Evolutionary conservation across 2,797 vertebrate genomes (phyloP).

Genomic region (Acanthurus leucopareius): DNA sequence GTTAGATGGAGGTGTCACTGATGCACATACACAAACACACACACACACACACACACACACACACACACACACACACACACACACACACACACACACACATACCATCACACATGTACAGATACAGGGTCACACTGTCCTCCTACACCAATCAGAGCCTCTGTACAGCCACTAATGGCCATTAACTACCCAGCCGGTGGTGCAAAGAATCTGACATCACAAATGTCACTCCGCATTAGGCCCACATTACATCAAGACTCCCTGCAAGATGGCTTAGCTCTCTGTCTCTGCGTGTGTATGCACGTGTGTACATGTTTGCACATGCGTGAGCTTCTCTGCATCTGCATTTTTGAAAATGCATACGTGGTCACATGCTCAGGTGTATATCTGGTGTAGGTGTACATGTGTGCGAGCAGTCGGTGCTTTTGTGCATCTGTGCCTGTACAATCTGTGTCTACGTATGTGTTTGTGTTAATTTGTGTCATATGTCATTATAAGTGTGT

Average conservation of each 20-base stretch:
- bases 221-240: slow-evolving; percentile 79
- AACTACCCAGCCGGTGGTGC: slow-evolving; percentile 82
- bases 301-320: slow-evolving; percentile 19
- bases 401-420: background rate
- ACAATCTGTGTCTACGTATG: background rate
- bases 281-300: slow-evolving; percentile 28
- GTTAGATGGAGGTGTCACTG: slow-evolving; percentile 40
- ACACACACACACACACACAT: slow-evolving; percentile 18
- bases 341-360: background rate
- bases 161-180: slow-evolving; percentile 78
- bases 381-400: background rate
- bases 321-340: background rate
- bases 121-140: slow-evolving; percentile 62
- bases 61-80: slow-evolving; percentile 16
- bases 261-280: slow-evolving; percentile 61
- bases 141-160: slow-evolving; percentile 65
- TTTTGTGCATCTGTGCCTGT: background rate
- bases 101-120: slow-evolving; percentile 20
- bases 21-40: slow-evolving; percentile 25
- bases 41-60: slow-evolving; percentile 15
- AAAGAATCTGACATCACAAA: slow-evolving; percentile 83
- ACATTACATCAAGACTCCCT: slow-evolving; percentile 66
- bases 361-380: background rate
- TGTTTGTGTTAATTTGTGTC: background rate
- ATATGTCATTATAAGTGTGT: background rate